Evolutionary conservation across 2,797 vertebrate species (phyloP).

Genomic region (Geotria australis): DNA sequence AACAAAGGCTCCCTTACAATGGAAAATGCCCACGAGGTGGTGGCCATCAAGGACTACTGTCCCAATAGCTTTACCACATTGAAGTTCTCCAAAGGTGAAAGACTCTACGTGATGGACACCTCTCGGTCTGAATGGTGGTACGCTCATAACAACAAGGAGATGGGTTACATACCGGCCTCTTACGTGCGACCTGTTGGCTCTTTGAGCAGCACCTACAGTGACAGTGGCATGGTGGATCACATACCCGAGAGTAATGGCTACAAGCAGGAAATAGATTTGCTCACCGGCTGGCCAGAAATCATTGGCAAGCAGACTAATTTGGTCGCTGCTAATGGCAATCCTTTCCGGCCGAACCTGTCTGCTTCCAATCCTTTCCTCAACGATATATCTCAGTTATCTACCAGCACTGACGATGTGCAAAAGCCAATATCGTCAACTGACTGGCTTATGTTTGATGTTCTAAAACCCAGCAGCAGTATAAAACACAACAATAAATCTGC

Average conservation of each 20-base stretch:
- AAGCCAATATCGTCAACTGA: slow-evolving; percentile 16
- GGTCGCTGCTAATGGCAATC: slow-evolving; percentile 22
- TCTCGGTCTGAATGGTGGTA: slow-evolving; percentile 96
- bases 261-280: slow-evolving; percentile 35
- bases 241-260: slow-evolving; percentile 41
- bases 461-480: slow-evolving; percentile 15
- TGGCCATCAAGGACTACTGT: slow-evolving; percentile 77
- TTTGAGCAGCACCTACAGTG: slow-evolving; percentile 48
- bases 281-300: slow-evolving; percentile 34
- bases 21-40: slow-evolving; percentile 50
- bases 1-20: slow-evolving; percentile 34
- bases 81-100: slow-evolving; percentile 76
- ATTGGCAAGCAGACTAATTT: slow-evolving; percentile 10
- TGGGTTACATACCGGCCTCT: slow-evolving; percentile 84
- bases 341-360: slow-evolving; percentile 20
- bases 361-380: slow-evolving; percentile 43
- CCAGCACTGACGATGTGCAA: slow-evolving; percentile 12
- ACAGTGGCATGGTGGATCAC: slow-evolving; percentile 70
- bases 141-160: slow-evolving; percentile 80
- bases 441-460: slow-evolving; percentile 35
- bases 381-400: slow-evolving; percentile 6
- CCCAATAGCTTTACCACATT: slow-evolving; percentile 77
- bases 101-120: slow-evolving; percentile 58
- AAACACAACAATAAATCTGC: slow-evolving; percentile 15
- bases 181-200: slow-evolving; percentile 48